Conservation (phyloP, 2,797 vertebrate genomes). For the Aeoliscus strigatus region DNA sequence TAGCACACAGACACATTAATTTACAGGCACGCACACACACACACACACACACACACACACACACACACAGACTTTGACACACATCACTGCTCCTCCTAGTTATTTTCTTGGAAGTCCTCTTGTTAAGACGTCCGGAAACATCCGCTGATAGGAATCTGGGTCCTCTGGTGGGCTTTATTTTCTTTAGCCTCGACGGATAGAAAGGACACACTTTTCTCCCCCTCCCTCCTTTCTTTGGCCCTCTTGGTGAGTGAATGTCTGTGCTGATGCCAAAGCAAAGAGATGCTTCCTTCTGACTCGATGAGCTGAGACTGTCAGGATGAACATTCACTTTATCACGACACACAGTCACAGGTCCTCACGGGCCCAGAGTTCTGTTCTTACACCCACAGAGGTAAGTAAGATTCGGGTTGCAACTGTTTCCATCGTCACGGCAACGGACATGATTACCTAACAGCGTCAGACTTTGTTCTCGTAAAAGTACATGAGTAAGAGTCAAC, state of each 20-base stretch:
- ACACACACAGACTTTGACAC: slow-evolving; percentile 38
- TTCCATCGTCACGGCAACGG: too few species aligned
- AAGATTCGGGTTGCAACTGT: too few species aligned
- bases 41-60: slow-evolving; percentile 19
- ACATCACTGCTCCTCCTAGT: slow-evolving; percentile 52
- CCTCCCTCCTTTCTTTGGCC: slow-evolving; percentile 31
- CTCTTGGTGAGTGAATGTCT: slow-evolving; percentile 54
- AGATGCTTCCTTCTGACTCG: slow-evolving; percentile 51
- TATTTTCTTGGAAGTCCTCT: slow-evolving; percentile 67
- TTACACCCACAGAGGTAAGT: too few species aligned
- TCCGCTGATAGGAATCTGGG: slow-evolving; percentile 68
- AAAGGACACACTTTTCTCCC: slow-evolving; percentile 55
- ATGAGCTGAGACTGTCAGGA: slow-evolving; percentile 42
- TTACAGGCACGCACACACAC: too few species aligned
- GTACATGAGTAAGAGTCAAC: too few species aligned
- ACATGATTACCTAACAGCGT: too few species aligned
- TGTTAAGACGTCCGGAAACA: slow-evolving; percentile 67
- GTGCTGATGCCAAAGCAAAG: slow-evolving; percentile 68
- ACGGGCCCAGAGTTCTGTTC: too few species aligned
- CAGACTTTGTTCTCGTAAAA: too few species aligned
- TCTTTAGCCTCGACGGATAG: slow-evolving; percentile 63
- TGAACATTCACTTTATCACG: too few species aligned
- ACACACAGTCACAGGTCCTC: slow-evolving; percentile 17
- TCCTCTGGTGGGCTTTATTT: slow-evolving; percentile 67
- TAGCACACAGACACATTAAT: slow-evolving; percentile 50